These are phyloP conservation scores for Dendrolimus pini DNA, from an alignment of 2,888 invertebrate genomes.

Conservation along the genomic window DNA sequence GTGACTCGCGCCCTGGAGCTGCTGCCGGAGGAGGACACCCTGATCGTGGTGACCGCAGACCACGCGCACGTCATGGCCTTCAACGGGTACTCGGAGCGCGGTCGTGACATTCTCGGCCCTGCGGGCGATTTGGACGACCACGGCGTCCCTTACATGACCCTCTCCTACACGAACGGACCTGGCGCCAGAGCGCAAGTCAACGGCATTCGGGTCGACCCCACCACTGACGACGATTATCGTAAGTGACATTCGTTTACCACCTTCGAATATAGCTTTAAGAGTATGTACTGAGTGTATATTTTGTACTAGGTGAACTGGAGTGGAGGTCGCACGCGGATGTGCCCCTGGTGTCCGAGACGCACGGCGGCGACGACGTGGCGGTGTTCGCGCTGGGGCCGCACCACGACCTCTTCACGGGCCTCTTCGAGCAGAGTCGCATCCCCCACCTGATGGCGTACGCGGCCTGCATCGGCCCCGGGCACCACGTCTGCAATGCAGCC, in stretches of 20 bases:
- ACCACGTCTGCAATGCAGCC: slow-evolving; percentile 36
- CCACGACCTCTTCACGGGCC: slow-evolving; percentile 84
- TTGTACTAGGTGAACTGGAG: slow-evolving; percentile 16
- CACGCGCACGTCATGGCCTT: slow-evolving; percentile 84
- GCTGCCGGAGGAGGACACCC: slow-evolving; percentile 73
- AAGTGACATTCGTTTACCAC: slow-evolving; percentile 24
- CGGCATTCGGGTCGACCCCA: slow-evolving; percentile 67
- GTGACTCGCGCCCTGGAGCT: slow-evolving; percentile 57
- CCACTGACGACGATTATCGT: slow-evolving; percentile 42
- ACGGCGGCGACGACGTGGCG: slow-evolving; percentile 87
- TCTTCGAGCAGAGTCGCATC: slow-evolving; percentile 86
- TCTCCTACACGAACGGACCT: slow-evolving; percentile 74
- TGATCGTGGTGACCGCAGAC: slow-evolving; percentile 86
- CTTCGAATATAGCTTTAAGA: no score
- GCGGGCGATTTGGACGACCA: slow-evolving; percentile 55
- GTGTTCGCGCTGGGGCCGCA: slow-evolving; percentile 84
- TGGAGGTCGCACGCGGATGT: slow-evolving; percentile 62
- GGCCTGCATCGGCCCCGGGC: slow-evolving; percentile 80
- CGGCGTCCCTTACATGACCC: slow-evolving; percentile 70
- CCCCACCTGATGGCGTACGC: slow-evolving; percentile 86
- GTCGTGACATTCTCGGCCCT: slow-evolving; percentile 42
- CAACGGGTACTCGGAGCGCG: slow-evolving; percentile 80
- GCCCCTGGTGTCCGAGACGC: slow-evolving; percentile 79
- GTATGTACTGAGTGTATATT: not conserved
- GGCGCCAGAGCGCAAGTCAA: slow-evolving; percentile 76